Evolutionary conservation across 2,888 invertebrate species (phyloP).

Genomic region (Euplagia quadripunctaria): DNA sequence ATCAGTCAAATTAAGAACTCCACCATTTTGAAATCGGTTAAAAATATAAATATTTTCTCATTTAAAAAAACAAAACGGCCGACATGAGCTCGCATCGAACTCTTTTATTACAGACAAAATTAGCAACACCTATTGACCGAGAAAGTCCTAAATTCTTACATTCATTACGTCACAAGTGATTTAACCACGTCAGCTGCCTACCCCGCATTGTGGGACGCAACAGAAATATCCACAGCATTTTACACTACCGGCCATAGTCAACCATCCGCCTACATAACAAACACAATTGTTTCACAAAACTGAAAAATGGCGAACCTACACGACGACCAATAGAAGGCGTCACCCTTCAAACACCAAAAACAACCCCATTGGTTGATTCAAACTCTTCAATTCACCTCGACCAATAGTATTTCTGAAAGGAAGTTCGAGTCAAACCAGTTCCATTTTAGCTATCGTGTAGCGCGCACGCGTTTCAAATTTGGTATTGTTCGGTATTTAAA

Average conservation of each 20-base stretch:
- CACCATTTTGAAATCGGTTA: too few species aligned
- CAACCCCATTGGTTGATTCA: slow-evolving; percentile 68
- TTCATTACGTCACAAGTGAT: slow-evolving; percentile 66
- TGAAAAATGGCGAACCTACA: slow-evolving; percentile 83
- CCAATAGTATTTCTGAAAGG: slow-evolving; percentile 76
- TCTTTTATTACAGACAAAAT: slow-evolving; percentile 23
- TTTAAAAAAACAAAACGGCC: background rate
- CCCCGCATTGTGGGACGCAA: slow-evolving; percentile 58
- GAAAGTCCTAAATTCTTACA: slow-evolving; percentile 49
- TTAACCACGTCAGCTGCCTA: slow-evolving; percentile 75
- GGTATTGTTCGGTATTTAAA: slow-evolving; percentile 57
- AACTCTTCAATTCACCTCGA: slow-evolving; percentile 60
- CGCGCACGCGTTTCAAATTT: slow-evolving; percentile 72
- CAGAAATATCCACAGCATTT: slow-evolving; percentile 66
- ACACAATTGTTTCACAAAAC: slow-evolving; percentile 79
- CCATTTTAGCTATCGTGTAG: slow-evolving; percentile 74
- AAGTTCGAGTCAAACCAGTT: slow-evolving; percentile 82
- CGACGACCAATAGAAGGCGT: slow-evolving; percentile 82
- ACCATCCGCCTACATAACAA: slow-evolving; percentile 79
- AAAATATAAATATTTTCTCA: background rate
- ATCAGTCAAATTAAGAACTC: too few species aligned
- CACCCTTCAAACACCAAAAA: slow-evolving; percentile 60
- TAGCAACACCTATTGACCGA: slow-evolving; percentile 48
- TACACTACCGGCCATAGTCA: slow-evolving; percentile 49
- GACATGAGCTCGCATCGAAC: background rate